Conservation (phyloP, 2,888 invertebrate genomes). For the Willowsia nigromaculata region DNA sequence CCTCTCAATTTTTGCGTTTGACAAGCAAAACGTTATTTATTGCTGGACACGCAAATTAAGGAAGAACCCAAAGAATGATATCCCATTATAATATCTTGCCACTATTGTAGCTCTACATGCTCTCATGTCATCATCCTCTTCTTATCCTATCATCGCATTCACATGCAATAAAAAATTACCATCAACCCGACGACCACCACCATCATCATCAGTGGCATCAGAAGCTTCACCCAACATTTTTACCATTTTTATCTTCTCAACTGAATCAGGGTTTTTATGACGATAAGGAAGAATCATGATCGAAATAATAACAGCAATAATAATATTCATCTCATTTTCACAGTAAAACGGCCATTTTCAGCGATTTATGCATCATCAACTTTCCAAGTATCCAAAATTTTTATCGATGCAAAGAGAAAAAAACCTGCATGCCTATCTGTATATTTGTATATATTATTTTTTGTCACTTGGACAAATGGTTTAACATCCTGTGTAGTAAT, state of each 20-base stretch:
- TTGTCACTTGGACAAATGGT: conserved; percentile 56
- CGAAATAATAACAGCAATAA: background rate
- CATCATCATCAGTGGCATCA: background rate
- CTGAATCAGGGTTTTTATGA: background rate
- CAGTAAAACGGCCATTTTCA: background rate
- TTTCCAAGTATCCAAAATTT: conserved; percentile 51
- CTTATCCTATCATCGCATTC: background rate
- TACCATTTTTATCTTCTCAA: background rate
- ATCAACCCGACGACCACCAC: background rate
- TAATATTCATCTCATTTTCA: background rate
- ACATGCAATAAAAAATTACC: conserved; percentile 60
- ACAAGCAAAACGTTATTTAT: conserved; percentile 74
- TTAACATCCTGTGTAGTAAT: background rate
- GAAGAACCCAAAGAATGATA: background rate
- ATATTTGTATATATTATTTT: background rate
- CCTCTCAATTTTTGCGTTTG: conserved; percentile 47
- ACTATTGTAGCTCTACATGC: background rate
- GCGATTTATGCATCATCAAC: conserved; percentile 67
- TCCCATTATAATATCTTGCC: background rate
- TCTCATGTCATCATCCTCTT: background rate
- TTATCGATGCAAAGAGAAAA: background rate
- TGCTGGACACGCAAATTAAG: conserved; percentile 75
- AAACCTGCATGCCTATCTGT: background rate
- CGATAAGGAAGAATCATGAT: background rate
- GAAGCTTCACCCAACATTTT: background rate